Conservation (phyloP, 2,888 invertebrate genomes). For the Spilarctia lutea region DNA sequence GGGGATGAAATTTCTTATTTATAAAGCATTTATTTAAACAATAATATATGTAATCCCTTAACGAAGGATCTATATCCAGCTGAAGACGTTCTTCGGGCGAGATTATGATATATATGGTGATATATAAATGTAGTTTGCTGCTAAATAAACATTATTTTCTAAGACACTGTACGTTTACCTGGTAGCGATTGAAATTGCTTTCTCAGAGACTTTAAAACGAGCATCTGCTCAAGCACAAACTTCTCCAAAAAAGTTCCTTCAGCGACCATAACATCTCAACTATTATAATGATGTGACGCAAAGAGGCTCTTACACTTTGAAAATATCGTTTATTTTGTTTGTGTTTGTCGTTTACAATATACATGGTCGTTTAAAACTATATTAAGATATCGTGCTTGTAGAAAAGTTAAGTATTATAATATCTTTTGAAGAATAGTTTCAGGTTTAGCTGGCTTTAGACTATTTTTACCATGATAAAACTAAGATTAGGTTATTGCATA, state of each 20-base stretch:
- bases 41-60: too few species aligned
- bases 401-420: neutral
- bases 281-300: slow-evolving; percentile 65
- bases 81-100: too few species aligned
- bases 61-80: too few species aligned
- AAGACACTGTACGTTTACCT: neutral
- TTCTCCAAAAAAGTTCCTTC: slow-evolving; percentile 63
- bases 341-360: slow-evolving; percentile 29
- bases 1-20: too few species aligned
- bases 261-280: slow-evolving; percentile 61
- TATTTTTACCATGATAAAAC: too few species aligned
- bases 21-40: too few species aligned
- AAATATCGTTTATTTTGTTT: slow-evolving; percentile 50
- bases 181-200: slow-evolving; percentile 52
- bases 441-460: too few species aligned
- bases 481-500: too few species aligned
- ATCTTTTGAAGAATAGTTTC: neutral
- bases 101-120: neutral
- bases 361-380: slow-evolving; percentile 32
- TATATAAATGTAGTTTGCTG: neutral
- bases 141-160: neutral
- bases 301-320: slow-evolving; percentile 55
- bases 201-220: slow-evolving; percentile 40
- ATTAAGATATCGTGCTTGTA: slow-evolving; percentile 20
- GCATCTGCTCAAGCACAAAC: slow-evolving; percentile 59